Conservation (phyloP, 2,113 vertebrate genomes). For the Cebidichthys violaceus region DNA sequence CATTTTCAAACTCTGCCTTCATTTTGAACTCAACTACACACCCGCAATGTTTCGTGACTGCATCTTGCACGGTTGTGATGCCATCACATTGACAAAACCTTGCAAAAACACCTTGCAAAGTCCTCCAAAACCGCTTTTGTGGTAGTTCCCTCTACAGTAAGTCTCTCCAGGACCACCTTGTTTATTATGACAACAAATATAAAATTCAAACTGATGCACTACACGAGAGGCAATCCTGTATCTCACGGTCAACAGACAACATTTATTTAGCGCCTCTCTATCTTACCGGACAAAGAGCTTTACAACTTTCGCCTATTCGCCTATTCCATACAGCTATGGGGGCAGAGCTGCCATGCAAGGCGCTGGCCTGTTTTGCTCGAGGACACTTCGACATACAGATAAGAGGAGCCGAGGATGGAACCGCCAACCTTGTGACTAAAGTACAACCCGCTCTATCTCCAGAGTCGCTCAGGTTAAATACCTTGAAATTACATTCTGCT, state of each 20-base stretch:
- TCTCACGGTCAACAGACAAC: neutral
- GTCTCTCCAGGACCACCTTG: too few species aligned
- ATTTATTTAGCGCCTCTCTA: neutral
- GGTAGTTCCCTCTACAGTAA: too few species aligned
- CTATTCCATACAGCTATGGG: neutral
- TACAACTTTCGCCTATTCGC: neutral
- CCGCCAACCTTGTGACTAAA: neutral
- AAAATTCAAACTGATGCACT: neutral
- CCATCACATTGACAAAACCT: too few species aligned
- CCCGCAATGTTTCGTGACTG: too few species aligned
- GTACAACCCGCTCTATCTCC: neutral
- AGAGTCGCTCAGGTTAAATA: neutral
- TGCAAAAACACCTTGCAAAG: too few species aligned
- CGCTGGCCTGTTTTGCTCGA: neutral
- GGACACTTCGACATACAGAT: neutral
- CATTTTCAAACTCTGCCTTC: too few species aligned
- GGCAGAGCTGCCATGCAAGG: neutral
- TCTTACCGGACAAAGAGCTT: neutral
- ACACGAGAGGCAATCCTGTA: neutral
- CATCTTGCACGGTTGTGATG: too few species aligned
- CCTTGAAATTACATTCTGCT: neutral
- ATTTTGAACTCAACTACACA: too few species aligned
- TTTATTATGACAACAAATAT: neutral
- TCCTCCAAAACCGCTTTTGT: too few species aligned
- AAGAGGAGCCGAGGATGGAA: neutral